These are phyloP conservation scores for Palythoa grandis DNA, from an alignment of 92 coral and sea anemone genomes.

Conservation along the genomic window DNA sequence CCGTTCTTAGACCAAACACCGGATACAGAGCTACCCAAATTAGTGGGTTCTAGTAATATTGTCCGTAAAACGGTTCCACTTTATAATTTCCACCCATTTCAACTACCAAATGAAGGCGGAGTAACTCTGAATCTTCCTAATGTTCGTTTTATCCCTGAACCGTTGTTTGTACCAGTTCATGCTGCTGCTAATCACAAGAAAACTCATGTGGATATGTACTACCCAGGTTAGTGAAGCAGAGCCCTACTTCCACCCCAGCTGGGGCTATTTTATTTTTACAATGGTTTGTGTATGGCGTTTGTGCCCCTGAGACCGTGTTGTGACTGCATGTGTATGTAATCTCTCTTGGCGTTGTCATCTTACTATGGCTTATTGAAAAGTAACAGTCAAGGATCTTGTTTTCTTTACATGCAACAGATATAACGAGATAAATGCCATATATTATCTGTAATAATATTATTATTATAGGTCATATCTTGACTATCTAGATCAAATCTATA, in stretches of 20 bases:
- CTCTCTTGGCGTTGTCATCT: too few relatives aligned
- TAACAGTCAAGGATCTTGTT: too few relatives aligned
- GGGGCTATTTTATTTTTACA: too few relatives aligned
- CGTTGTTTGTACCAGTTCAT: conserved; percentile 64
- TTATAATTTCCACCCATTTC: neutral
- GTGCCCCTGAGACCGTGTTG: too few relatives aligned
- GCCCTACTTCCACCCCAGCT: neutral
- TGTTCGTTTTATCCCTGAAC: conserved; percentile 53
- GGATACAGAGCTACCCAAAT: neutral
- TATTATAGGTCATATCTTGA: too few relatives aligned
- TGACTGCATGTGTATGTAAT: too few relatives aligned
- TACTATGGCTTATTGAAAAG: too few relatives aligned
- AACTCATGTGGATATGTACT: conserved; percentile 65
- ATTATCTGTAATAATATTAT: too few relatives aligned
- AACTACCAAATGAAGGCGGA: neutral
- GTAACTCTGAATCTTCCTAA: conserved; percentile 50
- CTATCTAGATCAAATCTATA: too few relatives aligned
- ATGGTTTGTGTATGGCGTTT: too few relatives aligned
- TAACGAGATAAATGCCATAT: too few relatives aligned
- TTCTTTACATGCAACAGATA: too few relatives aligned
- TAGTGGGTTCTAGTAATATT: neutral
- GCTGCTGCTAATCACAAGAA: conserved; percentile 58
- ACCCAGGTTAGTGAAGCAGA: conserved; percentile 55
- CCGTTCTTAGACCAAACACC: conserved; percentile 16
- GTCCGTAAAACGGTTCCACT: conserved; percentile 10